A percentile compares a stretch with the other conserved stretches of the same genome.
Evolutionary conservation across 2,888 invertebrate genomes (phyloP).

Genomic region (Morpho helenor): DNA sequence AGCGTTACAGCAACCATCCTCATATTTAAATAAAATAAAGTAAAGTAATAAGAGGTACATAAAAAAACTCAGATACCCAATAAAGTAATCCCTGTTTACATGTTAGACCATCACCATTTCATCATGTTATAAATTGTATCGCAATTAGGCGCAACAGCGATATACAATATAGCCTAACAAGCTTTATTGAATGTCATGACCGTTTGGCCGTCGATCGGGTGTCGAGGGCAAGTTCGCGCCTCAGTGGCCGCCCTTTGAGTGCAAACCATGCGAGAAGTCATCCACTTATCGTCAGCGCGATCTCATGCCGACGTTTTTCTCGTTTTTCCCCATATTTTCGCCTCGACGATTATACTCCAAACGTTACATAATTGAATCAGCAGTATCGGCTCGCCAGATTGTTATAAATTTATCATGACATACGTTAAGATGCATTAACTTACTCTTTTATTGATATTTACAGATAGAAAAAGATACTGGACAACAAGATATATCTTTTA

Average conservation of each 20-base stretch:
- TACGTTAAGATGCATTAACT: slow-evolving; percentile 39
- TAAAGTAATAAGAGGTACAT: no score
- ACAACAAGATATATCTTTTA: no score
- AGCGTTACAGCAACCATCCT: no score
- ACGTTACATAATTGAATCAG: slow-evolving; percentile 73
- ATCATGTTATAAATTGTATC: not conserved
- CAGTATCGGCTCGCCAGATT: slow-evolving; percentile 46
- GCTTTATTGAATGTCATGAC: slow-evolving; percentile 34
- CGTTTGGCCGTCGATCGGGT: slow-evolving; percentile 32
- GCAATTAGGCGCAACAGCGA: slow-evolving; percentile 21
- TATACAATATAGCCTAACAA: slow-evolving; percentile 29
- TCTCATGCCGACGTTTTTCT: slow-evolving; percentile 73
- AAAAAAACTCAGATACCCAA: no score
- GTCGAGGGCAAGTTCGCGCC: slow-evolving; percentile 45
- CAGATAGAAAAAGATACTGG: not conserved
- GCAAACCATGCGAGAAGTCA: slow-evolving; percentile 74
- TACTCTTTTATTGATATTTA: not conserved
- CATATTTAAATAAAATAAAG: no score
- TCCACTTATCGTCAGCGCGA: slow-evolving; percentile 73
- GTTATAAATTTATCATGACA: slow-evolving; percentile 68
- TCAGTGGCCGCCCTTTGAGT: slow-evolving; percentile 68
- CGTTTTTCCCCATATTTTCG: slow-evolving; percentile 73
- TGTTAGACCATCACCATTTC: no score
- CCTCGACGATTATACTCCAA: slow-evolving; percentile 58
- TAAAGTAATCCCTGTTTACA: no score